Evolutionary conservation across 2,888 invertebrate genomes (phyloP).

Genomic region (Tuta absoluta): DNA sequence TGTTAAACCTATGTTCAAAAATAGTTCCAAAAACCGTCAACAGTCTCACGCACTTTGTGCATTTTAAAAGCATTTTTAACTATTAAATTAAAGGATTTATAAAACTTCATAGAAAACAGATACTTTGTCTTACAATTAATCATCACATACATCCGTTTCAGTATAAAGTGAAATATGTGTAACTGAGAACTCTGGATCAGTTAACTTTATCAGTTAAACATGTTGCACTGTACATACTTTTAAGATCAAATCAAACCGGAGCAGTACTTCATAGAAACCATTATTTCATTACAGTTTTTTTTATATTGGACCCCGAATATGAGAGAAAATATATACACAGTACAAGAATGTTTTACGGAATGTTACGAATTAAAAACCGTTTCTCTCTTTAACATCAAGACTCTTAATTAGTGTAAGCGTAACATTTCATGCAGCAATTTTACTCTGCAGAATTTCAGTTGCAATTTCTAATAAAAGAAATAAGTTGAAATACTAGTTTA

Average conservation of each 20-base stretch:
- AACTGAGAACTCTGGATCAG: too few relatives aligned
- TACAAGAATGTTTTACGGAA: constrained; percentile 16
- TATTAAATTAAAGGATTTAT: constrained; percentile 41
- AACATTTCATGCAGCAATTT: constrained; percentile 1
- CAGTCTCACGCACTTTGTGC: constrained; percentile 42
- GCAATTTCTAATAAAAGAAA: not conserved
- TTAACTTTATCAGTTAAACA: too few relatives aligned
- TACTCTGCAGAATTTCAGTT: not conserved
- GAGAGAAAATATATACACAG: constrained; percentile 8
- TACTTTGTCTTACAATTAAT: not conserved
- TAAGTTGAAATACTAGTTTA: not conserved
- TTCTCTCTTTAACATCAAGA: not conserved
- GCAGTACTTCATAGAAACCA: not conserved
- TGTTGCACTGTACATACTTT: constrained; percentile 4
- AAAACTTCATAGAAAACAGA: constrained; percentile 33
- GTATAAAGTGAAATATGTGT: constrained; percentile 15
- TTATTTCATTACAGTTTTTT: not conserved
- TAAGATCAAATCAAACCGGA: not conserved
- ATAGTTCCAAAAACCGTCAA: constrained; percentile 47
- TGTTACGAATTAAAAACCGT: constrained; percentile 10
- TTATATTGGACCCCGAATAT: constrained; percentile 12
- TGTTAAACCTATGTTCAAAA: constrained; percentile 46
- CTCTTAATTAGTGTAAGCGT: not conserved
- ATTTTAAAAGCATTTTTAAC: constrained; percentile 50
- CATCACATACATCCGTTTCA: constrained; percentile 1